Base-by-base conservation (phyloP, 2,113 vertebrate species). In the Eudyptes chrysolophus region DNA sequence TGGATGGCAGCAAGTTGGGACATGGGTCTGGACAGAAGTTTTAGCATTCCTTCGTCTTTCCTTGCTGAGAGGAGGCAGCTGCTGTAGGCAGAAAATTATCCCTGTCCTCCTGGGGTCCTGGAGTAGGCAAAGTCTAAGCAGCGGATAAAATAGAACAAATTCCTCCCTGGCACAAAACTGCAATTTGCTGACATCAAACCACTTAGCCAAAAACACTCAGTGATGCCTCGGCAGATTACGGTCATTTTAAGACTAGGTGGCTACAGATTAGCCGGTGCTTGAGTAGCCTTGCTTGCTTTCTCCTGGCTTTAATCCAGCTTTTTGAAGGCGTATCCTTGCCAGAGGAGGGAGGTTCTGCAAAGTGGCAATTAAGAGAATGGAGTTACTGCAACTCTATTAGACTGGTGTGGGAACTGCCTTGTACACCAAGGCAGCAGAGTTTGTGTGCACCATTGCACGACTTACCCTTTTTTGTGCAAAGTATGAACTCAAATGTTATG, bases 401-500 rank as follows among this genome's bases (percentile, higher is more conserved):
- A 24, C 32, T 71, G 49, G 7, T 22, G 52, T 61, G 66, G 46
- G 70, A 82, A 26, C 48, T 44, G 57, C 65, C 52, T 68, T 20
- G 57, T 25, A 85, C 60, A 48, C 12, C 51, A 52, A 48, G 61
- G 76, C 86, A 87, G 64, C 6, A 14, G 65, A 42, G 11, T 44
- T 57, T 64, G 11, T 48, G 66, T 62, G 74, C 26, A 11, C 58
- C 17, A 13, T 6, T 49, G 54, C 49, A 72, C 7, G 1, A 17
- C 10, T 71, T 17, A 34, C 18, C 29, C 30, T 38, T 38, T 54
- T 57, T 32, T 44, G 54, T 29, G 36, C 49, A 51, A 79, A 76
- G 34, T 36, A 49, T 0, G 0, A 83, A 20, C 51, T 79, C 40
- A 42, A n/a, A 13, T 16, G 12, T 87, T 57, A 8, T 6, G 68